phyloP scores from a whole-genome alignment of 1,140 invertebrate genomes.

The Drosophila mauritiana region DNA sequence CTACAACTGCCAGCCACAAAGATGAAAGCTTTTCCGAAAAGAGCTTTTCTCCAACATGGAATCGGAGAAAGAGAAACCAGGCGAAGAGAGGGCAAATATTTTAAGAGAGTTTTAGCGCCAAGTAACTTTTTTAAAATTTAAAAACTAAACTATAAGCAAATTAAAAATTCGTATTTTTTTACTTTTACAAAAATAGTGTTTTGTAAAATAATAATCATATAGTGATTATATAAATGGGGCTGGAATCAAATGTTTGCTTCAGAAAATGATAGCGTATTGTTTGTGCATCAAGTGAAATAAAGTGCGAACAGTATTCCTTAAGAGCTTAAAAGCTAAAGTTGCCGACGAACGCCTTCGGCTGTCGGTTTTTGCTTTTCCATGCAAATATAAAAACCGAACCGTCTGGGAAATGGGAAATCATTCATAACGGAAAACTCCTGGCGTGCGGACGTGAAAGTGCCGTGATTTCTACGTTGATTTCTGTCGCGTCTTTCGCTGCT shows the following conservation, averaged over 20 bases:
- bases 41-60: constrained; percentile 70
- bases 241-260: too few relatives aligned
- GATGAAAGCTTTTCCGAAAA: constrained; percentile 47
- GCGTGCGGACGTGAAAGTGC: constrained; percentile 56
- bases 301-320: background rate
- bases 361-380: constrained; percentile 38
- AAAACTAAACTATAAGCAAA: too few relatives aligned
- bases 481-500: constrained; percentile 67
- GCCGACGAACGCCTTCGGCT: constrained; percentile 51
- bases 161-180: too few relatives aligned
- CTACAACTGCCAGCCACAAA: background rate
- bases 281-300: background rate
- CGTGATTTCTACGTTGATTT: constrained; percentile 50
- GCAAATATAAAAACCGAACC: constrained; percentile 71
- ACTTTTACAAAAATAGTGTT: too few relatives aligned
- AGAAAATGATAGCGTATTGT: too few relatives aligned
- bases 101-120: background rate
- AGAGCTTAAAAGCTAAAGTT: constrained; percentile 19
- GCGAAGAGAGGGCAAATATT: background rate
- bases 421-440: constrained; percentile 73
- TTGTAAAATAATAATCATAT: too few relatives aligned
- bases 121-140: too few relatives aligned
- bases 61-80: background rate
- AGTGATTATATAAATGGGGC: too few relatives aligned
- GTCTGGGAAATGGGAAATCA: constrained; percentile 64